phyloP scores from a whole-genome alignment of 2,888 invertebrate species.

The Drosophila vallismaia region DNA sequence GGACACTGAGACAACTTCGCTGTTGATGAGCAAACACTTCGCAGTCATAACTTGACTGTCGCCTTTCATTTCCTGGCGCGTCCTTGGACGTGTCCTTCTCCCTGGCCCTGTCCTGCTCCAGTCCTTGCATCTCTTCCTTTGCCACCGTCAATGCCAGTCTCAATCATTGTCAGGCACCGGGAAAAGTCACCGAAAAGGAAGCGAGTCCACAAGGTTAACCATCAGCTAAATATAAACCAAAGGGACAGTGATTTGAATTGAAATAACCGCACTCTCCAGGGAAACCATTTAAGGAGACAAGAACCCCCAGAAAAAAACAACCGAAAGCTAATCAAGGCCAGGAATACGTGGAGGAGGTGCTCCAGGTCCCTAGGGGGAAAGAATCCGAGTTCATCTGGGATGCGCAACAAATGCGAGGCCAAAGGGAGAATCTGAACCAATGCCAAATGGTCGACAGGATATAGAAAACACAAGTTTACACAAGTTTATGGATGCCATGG shows the following conservation, averaged over 20 bases:
- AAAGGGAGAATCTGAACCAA: slow-evolving; percentile 1
- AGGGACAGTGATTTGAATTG: slow-evolving; percentile 29
- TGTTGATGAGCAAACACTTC: slow-evolving; percentile 52
- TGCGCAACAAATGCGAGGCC: slow-evolving; percentile 41
- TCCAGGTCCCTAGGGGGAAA: slow-evolving; percentile 7
- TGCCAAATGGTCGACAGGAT: slow-evolving; percentile 17
- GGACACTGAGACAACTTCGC: slow-evolving; percentile 19
- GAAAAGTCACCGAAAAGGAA: slow-evolving; percentile 22
- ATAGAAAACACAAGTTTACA: slow-evolving; percentile 33
- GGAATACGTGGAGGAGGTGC: slow-evolving; percentile 11
- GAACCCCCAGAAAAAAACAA: background rate
- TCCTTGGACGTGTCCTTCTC: slow-evolving; percentile 26
- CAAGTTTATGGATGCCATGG: slow-evolving; percentile 37
- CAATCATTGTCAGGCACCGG: slow-evolving; percentile 36
- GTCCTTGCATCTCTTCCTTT: slow-evolving; percentile 4
- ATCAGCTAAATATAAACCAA: slow-evolving; percentile 22
- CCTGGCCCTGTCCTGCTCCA: slow-evolving; percentile 26
- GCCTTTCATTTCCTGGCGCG: slow-evolving; percentile 40
- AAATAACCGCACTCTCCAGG: slow-evolving; percentile 27
- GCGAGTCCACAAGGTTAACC: slow-evolving; percentile 34
- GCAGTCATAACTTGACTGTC: slow-evolving; percentile 64
- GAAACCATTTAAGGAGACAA: slow-evolving; percentile 10
- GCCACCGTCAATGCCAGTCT: slow-evolving; percentile 38
- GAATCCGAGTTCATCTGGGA: slow-evolving; percentile 35
- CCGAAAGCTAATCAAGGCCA: slow-evolving; percentile 46